Evolutionary conservation across 2,888 invertebrate genomes (phyloP).

Genomic region (Philereme vetulata): DNA sequence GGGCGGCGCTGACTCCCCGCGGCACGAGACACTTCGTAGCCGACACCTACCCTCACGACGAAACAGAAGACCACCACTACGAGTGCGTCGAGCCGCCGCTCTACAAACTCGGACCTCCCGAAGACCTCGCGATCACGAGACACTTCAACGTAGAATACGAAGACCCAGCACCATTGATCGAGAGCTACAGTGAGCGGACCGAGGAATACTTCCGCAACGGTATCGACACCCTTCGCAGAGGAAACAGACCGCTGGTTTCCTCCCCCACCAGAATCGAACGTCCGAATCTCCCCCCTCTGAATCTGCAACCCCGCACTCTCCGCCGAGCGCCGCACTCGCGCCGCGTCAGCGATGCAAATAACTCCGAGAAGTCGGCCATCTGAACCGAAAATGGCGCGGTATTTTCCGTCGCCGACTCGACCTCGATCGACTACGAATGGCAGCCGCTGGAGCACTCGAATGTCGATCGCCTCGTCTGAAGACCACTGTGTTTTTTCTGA

Average conservation of each 20-base stretch:
- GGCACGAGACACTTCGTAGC: conserved; percentile 91
- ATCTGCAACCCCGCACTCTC: conserved; percentile 83
- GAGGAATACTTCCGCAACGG: conserved; percentile 76
- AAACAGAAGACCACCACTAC: conserved; percentile 87
- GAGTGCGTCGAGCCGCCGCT: conserved; percentile 86
- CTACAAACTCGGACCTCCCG: conserved; percentile 77
- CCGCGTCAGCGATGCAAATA: conserved; percentile 77
- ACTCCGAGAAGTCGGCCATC: conserved; percentile 77
- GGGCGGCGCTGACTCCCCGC: conserved; percentile 93
- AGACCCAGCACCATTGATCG: conserved; percentile 90
- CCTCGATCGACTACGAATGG: conserved; percentile 77
- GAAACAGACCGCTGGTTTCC: conserved; percentile 87
- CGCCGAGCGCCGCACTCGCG: conserved; percentile 78
- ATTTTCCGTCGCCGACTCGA: conserved; percentile 79
- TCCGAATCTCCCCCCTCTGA: conserved; percentile 91
- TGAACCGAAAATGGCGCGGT: conserved; percentile 82
- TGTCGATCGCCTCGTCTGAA: conserved; percentile 75
- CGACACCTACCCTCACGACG: conserved; percentile 86
- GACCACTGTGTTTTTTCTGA: conserved; percentile 31
- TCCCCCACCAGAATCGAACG: conserved; percentile 92
- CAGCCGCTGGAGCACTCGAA: conserved; percentile 55
- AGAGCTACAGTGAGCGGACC: conserved; percentile 85
- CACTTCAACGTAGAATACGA: conserved; percentile 93
- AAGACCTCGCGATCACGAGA: conserved; percentile 85
- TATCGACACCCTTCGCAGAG: conserved; percentile 75